Evolutionary conservation across 2,888 invertebrate species (phyloP).

Genomic region (Trichopoda pennipes): DNA sequence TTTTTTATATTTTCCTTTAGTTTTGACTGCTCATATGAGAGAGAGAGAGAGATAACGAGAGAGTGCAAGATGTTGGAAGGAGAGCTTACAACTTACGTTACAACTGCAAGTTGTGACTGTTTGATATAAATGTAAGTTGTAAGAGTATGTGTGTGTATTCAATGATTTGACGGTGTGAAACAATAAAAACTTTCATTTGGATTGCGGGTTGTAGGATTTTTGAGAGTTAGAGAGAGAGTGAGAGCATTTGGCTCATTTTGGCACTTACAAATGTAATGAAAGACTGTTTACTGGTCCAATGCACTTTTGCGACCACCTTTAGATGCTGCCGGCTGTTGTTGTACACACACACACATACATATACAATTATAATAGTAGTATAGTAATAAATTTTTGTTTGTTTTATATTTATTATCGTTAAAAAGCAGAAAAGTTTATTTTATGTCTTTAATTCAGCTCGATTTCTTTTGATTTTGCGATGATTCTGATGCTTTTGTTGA

Average conservation of each 20-base stretch:
- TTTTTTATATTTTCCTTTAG: neutral
- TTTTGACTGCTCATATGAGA: constrained; percentile 6
- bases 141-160: constrained; percentile 56
- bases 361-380: constrained; percentile 72
- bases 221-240: neutral
- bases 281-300: constrained; percentile 80
- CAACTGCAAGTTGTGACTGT: constrained; percentile 49
- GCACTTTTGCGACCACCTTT: constrained; percentile 80
- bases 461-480: constrained; percentile 69
- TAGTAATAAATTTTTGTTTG: constrained; percentile 58
- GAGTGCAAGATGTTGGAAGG: constrained; percentile 36
- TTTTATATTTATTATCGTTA: constrained; percentile 70
- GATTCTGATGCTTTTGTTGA: constrained; percentile 53
- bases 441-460: constrained; percentile 70
- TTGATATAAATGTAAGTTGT: constrained; percentile 18
- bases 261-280: constrained; percentile 81
- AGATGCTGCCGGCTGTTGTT: constrained; percentile 79
- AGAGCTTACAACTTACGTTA: constrained; percentile 48
- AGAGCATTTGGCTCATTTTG: constrained; percentile 29
- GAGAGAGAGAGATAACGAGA: no score
- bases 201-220: constrained; percentile 44
- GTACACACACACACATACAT: constrained; percentile 76
- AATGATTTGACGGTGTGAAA: constrained; percentile 46
- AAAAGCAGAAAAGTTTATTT: constrained; percentile 76
- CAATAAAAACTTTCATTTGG: constrained; percentile 41